Evolutionary conservation across 1,140 invertebrate species (phyloP).

Genomic region (Aricia agestis): DNA sequence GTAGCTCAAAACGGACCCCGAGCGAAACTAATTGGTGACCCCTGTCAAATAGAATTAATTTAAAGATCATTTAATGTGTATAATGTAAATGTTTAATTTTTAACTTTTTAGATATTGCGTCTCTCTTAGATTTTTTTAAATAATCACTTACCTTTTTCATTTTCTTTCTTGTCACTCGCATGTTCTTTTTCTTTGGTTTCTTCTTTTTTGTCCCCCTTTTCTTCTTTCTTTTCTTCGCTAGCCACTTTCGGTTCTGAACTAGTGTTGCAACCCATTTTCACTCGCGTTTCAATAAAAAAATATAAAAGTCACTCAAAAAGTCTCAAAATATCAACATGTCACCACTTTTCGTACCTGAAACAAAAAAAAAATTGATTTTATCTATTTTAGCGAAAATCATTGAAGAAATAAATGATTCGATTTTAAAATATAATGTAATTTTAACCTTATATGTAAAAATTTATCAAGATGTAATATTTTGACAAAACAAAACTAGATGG

Average conservation of each 20-base stretch:
- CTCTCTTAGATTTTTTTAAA: no score
- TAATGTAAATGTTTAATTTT: no score
- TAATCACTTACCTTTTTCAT: not conserved
- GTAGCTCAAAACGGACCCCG: no score
- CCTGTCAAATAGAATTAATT: no score
- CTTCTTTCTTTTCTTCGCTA: conserved; percentile 38
- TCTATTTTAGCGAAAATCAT: no score
- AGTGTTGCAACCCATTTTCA: conserved; percentile 47
- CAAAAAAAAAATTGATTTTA: conserved; percentile 7
- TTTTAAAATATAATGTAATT: not conserved
- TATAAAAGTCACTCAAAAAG: not conserved
- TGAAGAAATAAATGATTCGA: no score
- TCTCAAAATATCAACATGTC: not conserved
- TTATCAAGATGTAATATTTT: no score
- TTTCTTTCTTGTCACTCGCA: not conserved
- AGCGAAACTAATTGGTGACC: no score
- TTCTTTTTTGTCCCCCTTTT: conserved; percentile 10
- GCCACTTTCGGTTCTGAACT: conserved; percentile 42
- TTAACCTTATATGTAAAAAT: not conserved
- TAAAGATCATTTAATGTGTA: no score
- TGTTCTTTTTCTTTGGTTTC: conserved; percentile 4
- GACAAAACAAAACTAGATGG: no score
- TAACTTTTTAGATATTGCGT: no score
- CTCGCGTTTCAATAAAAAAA: conserved; percentile 17
- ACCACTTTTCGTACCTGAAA: not conserved